Percentiles rank a stretch among this genome's conserved stretches.
phyloP scores from a whole-genome alignment of 1,140 invertebrate species.

The Arion vulgaris region DNA sequence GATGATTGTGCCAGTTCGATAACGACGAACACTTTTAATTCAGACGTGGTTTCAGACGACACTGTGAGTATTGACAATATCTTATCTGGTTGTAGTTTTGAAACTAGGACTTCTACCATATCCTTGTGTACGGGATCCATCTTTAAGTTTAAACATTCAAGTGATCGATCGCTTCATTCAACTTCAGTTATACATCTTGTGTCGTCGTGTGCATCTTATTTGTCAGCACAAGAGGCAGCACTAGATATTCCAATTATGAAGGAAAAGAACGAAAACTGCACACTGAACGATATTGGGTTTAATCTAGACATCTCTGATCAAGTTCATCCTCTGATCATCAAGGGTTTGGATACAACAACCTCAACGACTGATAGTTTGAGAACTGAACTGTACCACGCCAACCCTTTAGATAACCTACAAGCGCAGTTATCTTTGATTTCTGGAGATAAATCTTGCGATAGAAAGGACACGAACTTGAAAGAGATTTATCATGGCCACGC shows the following conservation, averaged over 20 bases:
- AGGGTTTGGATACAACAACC: neutral
- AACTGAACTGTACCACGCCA: neutral
- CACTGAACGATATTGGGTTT: neutral
- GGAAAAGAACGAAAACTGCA: neutral
- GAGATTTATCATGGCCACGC: neutral
- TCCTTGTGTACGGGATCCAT: neutral
- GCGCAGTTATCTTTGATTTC: constrained; percentile 11
- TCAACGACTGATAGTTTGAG: neutral
- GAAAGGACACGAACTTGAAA: no score
- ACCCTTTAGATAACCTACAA: constrained; percentile 21
- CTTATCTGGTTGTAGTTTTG: neutral
- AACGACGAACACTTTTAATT: neutral
- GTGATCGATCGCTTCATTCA: neutral
- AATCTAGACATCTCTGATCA: neutral
- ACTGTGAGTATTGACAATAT: neutral
- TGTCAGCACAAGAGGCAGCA: neutral
- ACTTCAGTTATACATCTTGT: neutral
- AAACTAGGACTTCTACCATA: neutral
- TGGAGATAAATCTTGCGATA: neutral
- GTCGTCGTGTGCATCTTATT: neutral
- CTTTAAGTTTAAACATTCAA: neutral
- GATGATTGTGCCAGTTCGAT: no score
- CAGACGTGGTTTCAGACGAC: neutral
- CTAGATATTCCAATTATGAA: neutral
- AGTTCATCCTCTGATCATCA: neutral